These are phyloP conservation scores for Lasioglossum morio DNA, from an alignment of 2,888 invertebrate species.

Conservation along the genomic window DNA sequence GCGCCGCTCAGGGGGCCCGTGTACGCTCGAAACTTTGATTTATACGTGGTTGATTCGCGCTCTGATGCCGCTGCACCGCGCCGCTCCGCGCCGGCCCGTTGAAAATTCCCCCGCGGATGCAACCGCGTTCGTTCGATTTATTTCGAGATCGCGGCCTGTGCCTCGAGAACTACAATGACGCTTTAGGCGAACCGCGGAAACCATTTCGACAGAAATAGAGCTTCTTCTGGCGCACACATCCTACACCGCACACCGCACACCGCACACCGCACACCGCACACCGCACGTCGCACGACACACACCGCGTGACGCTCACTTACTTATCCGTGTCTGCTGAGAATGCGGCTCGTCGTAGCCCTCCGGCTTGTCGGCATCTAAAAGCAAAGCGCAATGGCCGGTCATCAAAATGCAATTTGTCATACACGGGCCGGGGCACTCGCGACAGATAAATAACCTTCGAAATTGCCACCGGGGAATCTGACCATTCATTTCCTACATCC, in stretches of 20 bases:
- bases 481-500: neutral
- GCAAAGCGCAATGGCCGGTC: constrained; percentile 26
- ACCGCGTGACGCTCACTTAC: constrained; percentile 75
- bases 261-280: neutral
- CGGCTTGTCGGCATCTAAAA: constrained; percentile 81
- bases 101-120: neutral
- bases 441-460: constrained; percentile 17
- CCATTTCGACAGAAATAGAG: constrained; percentile 55
- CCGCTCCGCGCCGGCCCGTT: neutral
- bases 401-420: constrained; percentile 28
- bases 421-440: neutral
- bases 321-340: constrained; percentile 83
- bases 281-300: neutral
- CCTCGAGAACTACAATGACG: constrained; percentile 19
- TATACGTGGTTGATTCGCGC: constrained; percentile 21
- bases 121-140: constrained; percentile 23
- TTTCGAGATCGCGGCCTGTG: constrained; percentile 19
- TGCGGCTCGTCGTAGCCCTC: constrained; percentile 82
- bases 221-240: neutral
- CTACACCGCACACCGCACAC: neutral
- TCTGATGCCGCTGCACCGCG: neutral
- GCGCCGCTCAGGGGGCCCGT: neutral
- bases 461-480: constrained; percentile 7
- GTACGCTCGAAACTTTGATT: constrained; percentile 4
- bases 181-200: neutral